Evolutionary conservation across 2,113 vertebrate genomes (phyloP), one percentile per base, ranked within the genome.

Genomic region (Ictalurus punctatus): DNA sequence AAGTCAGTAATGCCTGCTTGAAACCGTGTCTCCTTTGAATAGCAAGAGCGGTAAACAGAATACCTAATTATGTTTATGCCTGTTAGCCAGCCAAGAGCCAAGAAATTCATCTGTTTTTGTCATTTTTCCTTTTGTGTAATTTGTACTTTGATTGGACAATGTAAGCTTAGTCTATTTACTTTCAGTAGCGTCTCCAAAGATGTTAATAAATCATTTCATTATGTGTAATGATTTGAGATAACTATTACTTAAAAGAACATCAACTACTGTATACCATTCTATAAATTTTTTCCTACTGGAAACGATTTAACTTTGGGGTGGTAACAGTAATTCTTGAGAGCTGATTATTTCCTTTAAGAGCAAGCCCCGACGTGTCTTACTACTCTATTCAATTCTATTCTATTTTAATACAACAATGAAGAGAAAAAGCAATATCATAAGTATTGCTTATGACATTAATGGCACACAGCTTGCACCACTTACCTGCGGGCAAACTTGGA

Each of bases 401-500:
- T 67, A 67, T 67, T 67, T 8, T 27, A 27, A 65, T 25, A 27
- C 2, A 27, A 65, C 16, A 71, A 71, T 71, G 30, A 34, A 34
- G 30, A 71, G 69, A 6, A 71, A 34, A 30, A 34, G 14, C 30
- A 34, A n/a, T 10, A 12, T 67, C 10, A n/a, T 5, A n/a, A 21
- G 69, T 37, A 21, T 2, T 73, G 34, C 34, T 37, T 3, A 21
- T 73, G 9, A 73, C 12, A 8, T 19, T 19, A 37, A 7, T n/a
- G 13, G 17, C 44, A n/a, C 44, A 48, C 74, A 78, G 27, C 19
- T 61, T 54, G 37, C 69, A 16, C 86, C 90, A 96, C 97, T 95
- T 93, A 99, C 98, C 98, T 99, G 96, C 98, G 98, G 2, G 96
- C 97, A 74, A 99, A 99, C 94, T 98, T 98, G 93, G 98, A 99